phyloP scores from a whole-genome alignment of 2,113 vertebrate species.

The Coptodon bakossiorum region DNA sequence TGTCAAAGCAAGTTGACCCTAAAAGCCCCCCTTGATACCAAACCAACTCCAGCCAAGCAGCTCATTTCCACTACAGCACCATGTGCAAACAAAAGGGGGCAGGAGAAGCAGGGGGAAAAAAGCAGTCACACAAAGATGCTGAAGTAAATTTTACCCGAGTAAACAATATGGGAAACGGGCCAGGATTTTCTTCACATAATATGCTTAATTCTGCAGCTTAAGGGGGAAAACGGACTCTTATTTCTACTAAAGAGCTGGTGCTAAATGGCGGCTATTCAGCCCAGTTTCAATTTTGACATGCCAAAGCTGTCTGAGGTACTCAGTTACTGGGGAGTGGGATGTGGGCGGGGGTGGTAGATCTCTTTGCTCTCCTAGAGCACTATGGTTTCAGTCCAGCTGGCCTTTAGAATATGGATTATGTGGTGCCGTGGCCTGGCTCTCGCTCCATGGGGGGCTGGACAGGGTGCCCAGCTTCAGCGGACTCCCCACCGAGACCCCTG shows the following conservation, averaged over 20 bases:
- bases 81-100: constrained; percentile 48
- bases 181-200: constrained; percentile 51
- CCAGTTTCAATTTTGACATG: constrained; percentile 54
- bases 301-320: constrained; percentile 55
- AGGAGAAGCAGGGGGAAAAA: background rate
- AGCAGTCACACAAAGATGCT: constrained; percentile 20
- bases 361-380: constrained; percentile 54
- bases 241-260: constrained; percentile 44
- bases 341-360: constrained; percentile 45
- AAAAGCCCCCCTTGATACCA: constrained; percentile 23
- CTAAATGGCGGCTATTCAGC: constrained; percentile 55
- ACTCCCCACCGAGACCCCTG: constrained; percentile 63
- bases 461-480: constrained; percentile 54
- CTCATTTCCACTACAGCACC: constrained; percentile 47
- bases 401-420: constrained; percentile 74
- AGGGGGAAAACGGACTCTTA: constrained; percentile 27
- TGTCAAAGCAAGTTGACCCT: constrained; percentile 46
- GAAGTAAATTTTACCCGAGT: constrained; percentile 37
- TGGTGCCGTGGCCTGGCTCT: constrained; percentile 46
- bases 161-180: constrained; percentile 54
- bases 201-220: constrained; percentile 43
- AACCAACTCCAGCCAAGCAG: constrained; percentile 45
- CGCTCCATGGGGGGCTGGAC: constrained; percentile 51
- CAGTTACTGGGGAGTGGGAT: constrained; percentile 25
- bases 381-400: constrained; percentile 66